Evolutionary conservation across 2,113 vertebrate species (phyloP).

Genomic region (Danio rerio): DNA sequence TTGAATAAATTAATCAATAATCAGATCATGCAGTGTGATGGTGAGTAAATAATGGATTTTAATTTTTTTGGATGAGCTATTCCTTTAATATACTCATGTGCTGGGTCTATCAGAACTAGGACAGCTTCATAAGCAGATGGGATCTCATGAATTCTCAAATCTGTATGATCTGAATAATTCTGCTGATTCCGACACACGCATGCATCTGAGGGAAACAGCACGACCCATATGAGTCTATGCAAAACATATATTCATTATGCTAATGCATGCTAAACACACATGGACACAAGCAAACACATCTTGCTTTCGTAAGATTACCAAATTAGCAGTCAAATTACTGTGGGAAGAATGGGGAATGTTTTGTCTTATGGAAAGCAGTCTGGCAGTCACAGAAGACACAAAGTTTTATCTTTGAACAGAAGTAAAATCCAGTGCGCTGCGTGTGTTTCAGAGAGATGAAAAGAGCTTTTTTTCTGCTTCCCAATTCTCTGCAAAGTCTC

Average conservation of each 20-base stretch:
- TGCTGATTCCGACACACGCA: conserved; percentile 38
- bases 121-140: not conserved
- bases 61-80: not conserved
- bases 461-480: not conserved
- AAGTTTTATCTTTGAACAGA: conserved; percentile 28
- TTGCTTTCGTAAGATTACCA: conserved; percentile 47
- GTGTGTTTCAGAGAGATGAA: not conserved
- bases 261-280: conserved; percentile 31
- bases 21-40: too few relatives aligned
- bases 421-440: conserved; percentile 19
- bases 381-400: conserved; percentile 1
- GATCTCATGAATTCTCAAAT: not conserved
- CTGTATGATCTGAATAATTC: conserved; percentile 24
- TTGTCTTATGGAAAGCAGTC: conserved; percentile 28
- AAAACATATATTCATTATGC: conserved; percentile 47
- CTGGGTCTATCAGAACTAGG: too few relatives aligned
- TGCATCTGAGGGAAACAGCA: not conserved
- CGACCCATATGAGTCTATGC: conserved; percentile 37
- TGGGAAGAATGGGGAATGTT: not conserved
- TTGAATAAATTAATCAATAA: too few relatives aligned
- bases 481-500: not conserved
- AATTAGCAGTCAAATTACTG: conserved; percentile 37
- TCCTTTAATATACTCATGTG: conserved; percentile 21
- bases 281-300: conserved; percentile 40
- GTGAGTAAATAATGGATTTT: too few relatives aligned